Base-by-base conservation (phyloP, 2,888 invertebrate species). In the Trissolcus japonicus region DNA sequence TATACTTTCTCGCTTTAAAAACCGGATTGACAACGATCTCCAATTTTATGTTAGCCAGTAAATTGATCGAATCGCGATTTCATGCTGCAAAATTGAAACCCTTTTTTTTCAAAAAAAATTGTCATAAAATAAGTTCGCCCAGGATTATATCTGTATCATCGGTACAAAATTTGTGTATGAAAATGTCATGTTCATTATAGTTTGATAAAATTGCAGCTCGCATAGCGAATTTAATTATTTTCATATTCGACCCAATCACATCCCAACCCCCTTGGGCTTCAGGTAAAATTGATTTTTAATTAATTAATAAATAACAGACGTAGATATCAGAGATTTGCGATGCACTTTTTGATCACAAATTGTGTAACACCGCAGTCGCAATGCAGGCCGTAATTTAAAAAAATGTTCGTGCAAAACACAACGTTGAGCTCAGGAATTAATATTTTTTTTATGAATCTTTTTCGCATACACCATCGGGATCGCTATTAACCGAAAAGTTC, bases 1-100 rank as follows among this genome's bases (percentile, higher is more conserved):
- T 84, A 83, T 84, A 83, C 82, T 83, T 84, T 81, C 80, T 71
- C 65, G 68, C 66, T 19, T 51, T 25, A 16, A 51, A 73, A 81
- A 82, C 82, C 80, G 77, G 81, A 81, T 80, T 62, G 65, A 76
- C 68, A 76, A 71, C 56, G 59, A 71, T 67, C 66, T 55, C 14
- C 6, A 56, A 57, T 59, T 74, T 57, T 46, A 65, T 55, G 60
- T 56, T 59, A 71, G 54, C 40, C 60, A 43, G 57, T 51, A 40
- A 41, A 17, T 13, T 40, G 40, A 57, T 55, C 59, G 63, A 63
- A 68, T 48, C 19, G 63, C 9, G 9, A 35, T 35, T 35, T 35
- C 35, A 35, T 35, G 35, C 35, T 35, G 35, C 9, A 35, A 11
- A 35, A 35, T 35, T 35, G 35, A 35, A 35, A 35, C 35, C 1